Evolutionary conservation across 2,888 invertebrate genomes (phyloP).

Genomic region (Cacoxenus indagator): DNA sequence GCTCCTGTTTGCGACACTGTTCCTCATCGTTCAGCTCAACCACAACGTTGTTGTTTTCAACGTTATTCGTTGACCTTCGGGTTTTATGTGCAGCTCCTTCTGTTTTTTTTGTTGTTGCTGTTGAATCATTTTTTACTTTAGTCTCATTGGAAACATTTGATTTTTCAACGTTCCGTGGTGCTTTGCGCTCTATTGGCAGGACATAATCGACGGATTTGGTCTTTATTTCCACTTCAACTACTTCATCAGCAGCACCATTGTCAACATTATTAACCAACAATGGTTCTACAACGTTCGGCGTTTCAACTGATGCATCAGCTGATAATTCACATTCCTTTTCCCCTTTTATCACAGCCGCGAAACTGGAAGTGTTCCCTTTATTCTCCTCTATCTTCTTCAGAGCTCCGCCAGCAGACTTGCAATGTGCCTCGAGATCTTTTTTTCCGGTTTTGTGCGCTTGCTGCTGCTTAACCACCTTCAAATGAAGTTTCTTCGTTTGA

Average conservation of each 20-base stretch:
- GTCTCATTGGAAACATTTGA: background rate
- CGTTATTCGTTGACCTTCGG: background rate
- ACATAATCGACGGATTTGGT: background rate
- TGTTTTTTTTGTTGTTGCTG: background rate
- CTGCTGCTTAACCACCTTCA: too few species aligned
- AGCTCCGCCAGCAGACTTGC: too few species aligned
- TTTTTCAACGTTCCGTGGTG: background rate
- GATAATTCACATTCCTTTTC: too few species aligned
- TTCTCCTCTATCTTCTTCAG: too few species aligned
- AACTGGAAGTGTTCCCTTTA: too few species aligned
- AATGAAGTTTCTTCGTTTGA: too few species aligned
- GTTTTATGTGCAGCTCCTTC: background rate
- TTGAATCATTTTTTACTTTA: background rate
- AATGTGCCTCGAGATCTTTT: too few species aligned
- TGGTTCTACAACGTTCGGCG: conserved; percentile 19
- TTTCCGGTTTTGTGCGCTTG: too few species aligned
- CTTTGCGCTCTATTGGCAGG: too few species aligned
- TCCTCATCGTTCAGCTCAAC: conserved; percentile 71
- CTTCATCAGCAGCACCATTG: background rate
- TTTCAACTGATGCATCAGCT: too few species aligned
- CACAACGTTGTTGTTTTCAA: conserved; percentile 13
- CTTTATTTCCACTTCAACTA: too few species aligned
- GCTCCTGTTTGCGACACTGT: conserved; percentile 79
- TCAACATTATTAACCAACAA: background rate
- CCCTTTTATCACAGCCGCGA: too few species aligned